Evolutionary conservation across 1,140 invertebrate genomes (phyloP).

Genomic region (Drosophila takahashii): DNA sequence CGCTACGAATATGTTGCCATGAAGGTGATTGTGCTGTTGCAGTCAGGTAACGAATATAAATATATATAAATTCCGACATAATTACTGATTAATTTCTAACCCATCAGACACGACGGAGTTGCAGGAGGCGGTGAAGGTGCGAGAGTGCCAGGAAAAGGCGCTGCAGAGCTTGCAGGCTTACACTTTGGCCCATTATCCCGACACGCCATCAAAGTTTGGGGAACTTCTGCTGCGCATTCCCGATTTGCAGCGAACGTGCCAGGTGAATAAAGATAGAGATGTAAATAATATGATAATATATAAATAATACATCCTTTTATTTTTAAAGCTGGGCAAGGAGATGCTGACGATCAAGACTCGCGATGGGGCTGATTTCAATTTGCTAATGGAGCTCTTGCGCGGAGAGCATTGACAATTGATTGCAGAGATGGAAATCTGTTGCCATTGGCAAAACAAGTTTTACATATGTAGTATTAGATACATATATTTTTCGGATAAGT

Average conservation of each 20-base stretch:
- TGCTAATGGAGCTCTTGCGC: conserved; percentile 96
- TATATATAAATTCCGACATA: accelerated
- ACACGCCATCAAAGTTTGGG: conserved; percentile 97
- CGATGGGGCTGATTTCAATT: conserved; percentile 95
- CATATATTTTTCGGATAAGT: conserved; percentile 59
- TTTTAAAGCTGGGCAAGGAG: conserved; percentile 93
- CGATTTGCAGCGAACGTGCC: conserved; percentile 96
- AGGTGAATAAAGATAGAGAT: conserved; percentile 86
- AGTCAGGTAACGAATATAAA: conserved; percentile 89
- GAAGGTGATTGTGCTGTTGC: conserved; percentile 97
- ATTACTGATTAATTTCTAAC: conserved; percentile 19
- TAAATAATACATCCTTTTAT: neutral
- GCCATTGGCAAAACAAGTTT: conserved; percentile 51
- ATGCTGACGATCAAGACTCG: conserved; percentile 94
- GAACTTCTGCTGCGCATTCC: conserved; percentile 96
- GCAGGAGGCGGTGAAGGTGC: conserved; percentile 95
- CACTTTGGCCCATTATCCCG: conserved; percentile 95
- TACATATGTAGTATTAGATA: conserved; percentile 76
- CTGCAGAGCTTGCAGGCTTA: conserved; percentile 96
- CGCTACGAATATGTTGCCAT: conserved; percentile 98
- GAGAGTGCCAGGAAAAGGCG: conserved; percentile 96
- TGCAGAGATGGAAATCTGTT: conserved; percentile 17
- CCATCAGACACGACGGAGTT: conserved; percentile 94
- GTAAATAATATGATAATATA: neutral
- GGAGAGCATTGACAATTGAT: conserved; percentile 91